Evolutionary conservation across 2,113 vertebrate genomes (phyloP), one percentile per base, ranked within the genome.

Genomic region (Fukomys damarensis): DNA sequence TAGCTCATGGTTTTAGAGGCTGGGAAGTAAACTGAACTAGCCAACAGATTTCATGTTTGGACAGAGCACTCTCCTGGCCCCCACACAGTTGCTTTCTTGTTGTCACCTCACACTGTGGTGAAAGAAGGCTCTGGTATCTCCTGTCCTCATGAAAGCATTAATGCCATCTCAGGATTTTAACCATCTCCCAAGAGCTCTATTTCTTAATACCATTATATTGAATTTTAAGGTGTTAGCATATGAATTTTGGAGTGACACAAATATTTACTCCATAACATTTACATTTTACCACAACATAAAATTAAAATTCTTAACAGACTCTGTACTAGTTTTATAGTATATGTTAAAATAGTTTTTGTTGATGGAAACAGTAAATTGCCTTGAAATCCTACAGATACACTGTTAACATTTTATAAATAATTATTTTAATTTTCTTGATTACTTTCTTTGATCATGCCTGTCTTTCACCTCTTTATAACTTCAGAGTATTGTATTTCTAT

Each of bases 401-500:
- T n/a, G 54, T 80, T 86, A 70, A 86, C 16, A 86, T 56, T 92
- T 90, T 77, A 58, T 83, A 70, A 63, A 49, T 1, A n/a, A 41
- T 56, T 32, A 11, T 9, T n/a, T 61, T 82, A 65, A 16, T 26
- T 54, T 90, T 2, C 30, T 76, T 83, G 54, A 54, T 22, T 83
- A 12, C 13, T 35, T 20, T 49, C 38, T 83, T 96, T 90, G 30
- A 89, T 58, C 32, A 81, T 0, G 58, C 5, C 3, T 80, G 14
- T 41, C 70, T 72, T 43, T 4, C 3, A 74, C 41, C 58, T 80
- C 20, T 81, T 83, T 92, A 80, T 72, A 61, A 19, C 3, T 61
- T 92, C n/a, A 74, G 12, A 74, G n/a, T 63, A 61, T 74, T 86
- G 86, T 2, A 81, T 66, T 89, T 94, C 56, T 83, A 61, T 77